A percentile compares a stretch with the other conserved stretches of the same genome.
Conservation (phyloP, 2,113 vertebrate genomes). For the Catharus bicknelli region DNA sequence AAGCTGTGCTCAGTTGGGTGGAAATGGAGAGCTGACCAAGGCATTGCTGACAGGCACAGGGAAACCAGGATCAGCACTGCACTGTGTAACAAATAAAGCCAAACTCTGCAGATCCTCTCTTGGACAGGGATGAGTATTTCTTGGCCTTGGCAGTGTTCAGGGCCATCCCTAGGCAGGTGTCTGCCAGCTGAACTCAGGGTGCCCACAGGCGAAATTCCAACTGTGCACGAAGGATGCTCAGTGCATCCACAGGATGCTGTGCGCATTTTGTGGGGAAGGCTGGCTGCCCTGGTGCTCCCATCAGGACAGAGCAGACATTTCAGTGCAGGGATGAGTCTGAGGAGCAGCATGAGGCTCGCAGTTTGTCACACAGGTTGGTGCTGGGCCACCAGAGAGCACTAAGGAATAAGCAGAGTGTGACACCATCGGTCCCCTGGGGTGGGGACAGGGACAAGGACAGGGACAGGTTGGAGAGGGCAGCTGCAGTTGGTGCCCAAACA, state of each 20-base stretch:
- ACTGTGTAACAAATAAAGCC: neutral
- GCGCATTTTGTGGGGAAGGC: neutral
- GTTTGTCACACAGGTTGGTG: neutral
- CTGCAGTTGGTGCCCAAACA: neutral
- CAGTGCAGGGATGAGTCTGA: neutral
- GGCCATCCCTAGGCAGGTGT: neutral
- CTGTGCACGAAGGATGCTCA: neutral
- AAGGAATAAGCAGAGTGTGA: neutral
- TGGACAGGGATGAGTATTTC: neutral
- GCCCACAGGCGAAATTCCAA: neutral
- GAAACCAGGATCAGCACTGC: neutral
- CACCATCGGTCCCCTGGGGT: accelerated
- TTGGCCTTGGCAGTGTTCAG: neutral
- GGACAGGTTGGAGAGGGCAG: neutral
- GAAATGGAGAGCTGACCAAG: accelerated
- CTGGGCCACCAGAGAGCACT: neutral
- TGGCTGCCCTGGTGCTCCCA: neutral
- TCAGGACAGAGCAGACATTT: neutral
- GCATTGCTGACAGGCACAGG: neutral
- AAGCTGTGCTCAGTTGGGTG: neutral
- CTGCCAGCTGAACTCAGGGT: neutral
- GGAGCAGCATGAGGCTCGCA: neutral
- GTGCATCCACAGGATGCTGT: accelerated
- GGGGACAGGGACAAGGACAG: neutral
- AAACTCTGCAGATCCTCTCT: neutral